Conservation (phyloP, 2,888 invertebrate species). For the Dryocosmus kuriphilus region DNA sequence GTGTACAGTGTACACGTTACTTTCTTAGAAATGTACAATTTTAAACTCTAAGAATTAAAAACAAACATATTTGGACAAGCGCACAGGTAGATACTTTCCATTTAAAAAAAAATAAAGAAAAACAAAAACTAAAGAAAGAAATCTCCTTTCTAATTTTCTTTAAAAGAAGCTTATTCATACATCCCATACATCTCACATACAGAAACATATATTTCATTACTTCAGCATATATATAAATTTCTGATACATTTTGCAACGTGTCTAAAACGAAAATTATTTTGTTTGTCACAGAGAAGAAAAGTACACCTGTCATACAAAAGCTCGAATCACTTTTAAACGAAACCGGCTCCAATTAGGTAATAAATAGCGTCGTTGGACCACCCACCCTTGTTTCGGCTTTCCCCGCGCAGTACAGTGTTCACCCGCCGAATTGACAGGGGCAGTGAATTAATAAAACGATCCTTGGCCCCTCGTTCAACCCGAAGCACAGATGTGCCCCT, state of each 20-base stretch:
- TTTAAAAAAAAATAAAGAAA: too few species aligned
- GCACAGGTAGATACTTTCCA: too few species aligned
- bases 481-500: constrained; percentile 65
- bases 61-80: too few species aligned
- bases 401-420: constrained; percentile 51
- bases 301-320: constrained; percentile 54
- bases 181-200: too few species aligned
- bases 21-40: too few species aligned
- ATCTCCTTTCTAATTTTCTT: too few species aligned
- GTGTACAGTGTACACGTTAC: too few species aligned
- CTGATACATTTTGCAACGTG: neutral
- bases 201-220: too few species aligned
- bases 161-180: too few species aligned
- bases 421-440: constrained; percentile 65
- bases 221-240: too few species aligned
- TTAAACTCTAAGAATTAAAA: too few species aligned
- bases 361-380: constrained; percentile 68
- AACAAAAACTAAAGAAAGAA: too few species aligned
- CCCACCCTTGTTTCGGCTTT: constrained; percentile 57
- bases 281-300: neutral
- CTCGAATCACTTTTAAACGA: constrained; percentile 49
- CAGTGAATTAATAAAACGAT: constrained; percentile 76
- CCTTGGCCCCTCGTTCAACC: constrained; percentile 60
- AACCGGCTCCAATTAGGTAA: constrained; percentile 71
- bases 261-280: neutral